Evolutionary conservation across 2,113 vertebrate genomes (phyloP).

Genomic region (Carassius auratus): DNA sequence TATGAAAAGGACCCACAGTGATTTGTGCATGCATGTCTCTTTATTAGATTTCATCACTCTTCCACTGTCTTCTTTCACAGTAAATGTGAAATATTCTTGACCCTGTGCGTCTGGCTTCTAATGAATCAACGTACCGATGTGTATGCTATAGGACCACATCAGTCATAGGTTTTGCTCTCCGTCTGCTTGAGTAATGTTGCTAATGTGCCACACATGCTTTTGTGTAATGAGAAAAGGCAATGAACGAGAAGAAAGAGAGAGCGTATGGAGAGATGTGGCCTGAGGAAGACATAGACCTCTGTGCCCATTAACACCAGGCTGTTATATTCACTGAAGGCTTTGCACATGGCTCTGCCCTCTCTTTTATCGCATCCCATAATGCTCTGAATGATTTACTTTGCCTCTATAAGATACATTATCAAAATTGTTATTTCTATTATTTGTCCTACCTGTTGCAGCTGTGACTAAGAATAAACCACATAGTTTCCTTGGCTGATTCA

Average conservation of each 20-base stretch:
- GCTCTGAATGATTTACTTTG: neutral
- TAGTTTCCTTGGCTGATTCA: too few species aligned
- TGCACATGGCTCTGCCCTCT: neutral
- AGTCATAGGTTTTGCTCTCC: neutral
- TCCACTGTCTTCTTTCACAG: neutral
- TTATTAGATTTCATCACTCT: neutral
- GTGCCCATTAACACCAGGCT: constrained; percentile 33
- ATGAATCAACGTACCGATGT: neutral
- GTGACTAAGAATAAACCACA: too few species aligned
- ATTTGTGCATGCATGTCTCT: too few species aligned
- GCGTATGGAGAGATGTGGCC: neutral
- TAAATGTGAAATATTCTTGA: constrained; percentile 3
- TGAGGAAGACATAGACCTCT: constrained; percentile 10
- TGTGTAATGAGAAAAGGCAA: constrained; percentile 2
- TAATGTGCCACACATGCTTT: constrained; percentile 6
- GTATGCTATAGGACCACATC: constrained; percentile 26
- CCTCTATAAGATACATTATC: neutral
- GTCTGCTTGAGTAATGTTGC: constrained; percentile 15
- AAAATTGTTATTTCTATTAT: neutral
- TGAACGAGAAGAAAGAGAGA: neutral
- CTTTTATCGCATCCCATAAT: neutral
- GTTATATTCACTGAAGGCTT: constrained; percentile 39
- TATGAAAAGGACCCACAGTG: neutral
- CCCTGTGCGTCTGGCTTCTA: neutral
- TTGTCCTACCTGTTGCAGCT: too few species aligned